A percentile compares a stretch with the other conserved stretches of the same genome.
Conservation (phyloP, 1,140 invertebrate species). For the Bradysia coprophila region DNA sequence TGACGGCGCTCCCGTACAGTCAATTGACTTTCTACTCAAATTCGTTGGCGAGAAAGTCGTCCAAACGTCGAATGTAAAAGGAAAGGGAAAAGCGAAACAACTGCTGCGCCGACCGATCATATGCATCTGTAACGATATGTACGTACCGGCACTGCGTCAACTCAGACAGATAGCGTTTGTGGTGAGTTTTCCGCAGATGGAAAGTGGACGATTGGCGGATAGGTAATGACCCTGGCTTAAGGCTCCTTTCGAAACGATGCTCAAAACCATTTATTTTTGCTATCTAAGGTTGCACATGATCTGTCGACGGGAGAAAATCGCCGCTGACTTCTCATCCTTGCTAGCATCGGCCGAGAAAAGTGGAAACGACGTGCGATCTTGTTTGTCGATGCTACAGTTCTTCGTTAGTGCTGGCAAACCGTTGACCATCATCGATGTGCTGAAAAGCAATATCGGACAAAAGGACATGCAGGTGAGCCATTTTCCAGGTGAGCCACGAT, state of each 20-base stretch:
- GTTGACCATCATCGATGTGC: slow-evolving; percentile 42
- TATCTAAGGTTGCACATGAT: slow-evolving; percentile 59
- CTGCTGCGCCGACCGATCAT: slow-evolving; percentile 69
- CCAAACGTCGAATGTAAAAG: slow-evolving; percentile 24
- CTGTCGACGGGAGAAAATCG: slow-evolving; percentile 42
- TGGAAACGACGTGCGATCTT: slow-evolving; percentile 73
- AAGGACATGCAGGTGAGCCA: slow-evolving; percentile 75
- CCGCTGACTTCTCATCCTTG: slow-evolving; percentile 48
- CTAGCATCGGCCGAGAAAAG: slow-evolving; percentile 61
- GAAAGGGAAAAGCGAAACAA: slow-evolving; percentile 25
- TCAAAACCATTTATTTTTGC: no score
- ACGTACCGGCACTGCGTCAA: slow-evolving; percentile 64
- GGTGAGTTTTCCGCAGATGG: slow-evolving; percentile 50
- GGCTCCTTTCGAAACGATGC: no score
- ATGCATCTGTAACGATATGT: slow-evolving; percentile 93
- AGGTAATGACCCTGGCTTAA: no score
- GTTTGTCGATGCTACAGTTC: slow-evolving; percentile 72
- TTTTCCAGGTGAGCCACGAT: slow-evolving; percentile 41
- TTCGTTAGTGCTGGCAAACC: slow-evolving; percentile 26
- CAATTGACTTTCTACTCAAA: slow-evolving; percentile 74
- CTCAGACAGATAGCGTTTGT: slow-evolving; percentile 53
- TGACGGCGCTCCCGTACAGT: slow-evolving; percentile 71
- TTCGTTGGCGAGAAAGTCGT: slow-evolving; percentile 38
- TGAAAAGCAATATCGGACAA: slow-evolving; percentile 50
- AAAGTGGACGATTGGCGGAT: slow-evolving; percentile 38